Percentiles rank a stretch among this genome's conserved stretches.
Conservation (phyloP, 2,797 vertebrate species). For the Leptoclinus maculatus region DNA sequence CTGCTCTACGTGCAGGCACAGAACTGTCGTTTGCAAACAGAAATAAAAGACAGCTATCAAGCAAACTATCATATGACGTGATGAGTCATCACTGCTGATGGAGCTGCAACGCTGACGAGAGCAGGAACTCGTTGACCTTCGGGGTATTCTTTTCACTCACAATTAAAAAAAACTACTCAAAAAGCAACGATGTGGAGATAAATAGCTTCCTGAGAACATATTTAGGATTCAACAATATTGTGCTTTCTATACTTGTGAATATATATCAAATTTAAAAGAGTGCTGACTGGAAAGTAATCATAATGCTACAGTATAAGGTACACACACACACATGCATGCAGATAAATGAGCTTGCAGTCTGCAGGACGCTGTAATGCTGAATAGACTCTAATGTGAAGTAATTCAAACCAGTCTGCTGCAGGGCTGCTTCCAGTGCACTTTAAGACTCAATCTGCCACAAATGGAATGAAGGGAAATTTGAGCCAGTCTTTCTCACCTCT, state of each 20-base stretch:
- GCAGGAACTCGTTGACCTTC: slow-evolving; percentile 57
- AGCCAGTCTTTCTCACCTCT: slow-evolving; percentile 70
- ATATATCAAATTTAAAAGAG: slow-evolving; percentile 16
- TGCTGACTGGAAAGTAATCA: slow-evolving; percentile 58
- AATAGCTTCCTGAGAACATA: slow-evolving; percentile 4
- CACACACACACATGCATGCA: slow-evolving; percentile 18
- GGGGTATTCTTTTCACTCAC: slow-evolving; percentile 14
- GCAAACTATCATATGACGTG: slow-evolving; percentile 44
- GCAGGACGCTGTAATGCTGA: slow-evolving; percentile 64
- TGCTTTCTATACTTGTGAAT: slow-evolving; percentile 15
- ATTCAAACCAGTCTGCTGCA: slow-evolving; percentile 66
- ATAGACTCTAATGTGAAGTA: slow-evolving; percentile 75
- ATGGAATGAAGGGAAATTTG: slow-evolving; percentile 61
- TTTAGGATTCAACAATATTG: slow-evolving; percentile 21
- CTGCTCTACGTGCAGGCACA: slow-evolving; percentile 11
- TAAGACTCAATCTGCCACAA: slow-evolving; percentile 67
- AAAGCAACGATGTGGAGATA: slow-evolving; percentile 32
- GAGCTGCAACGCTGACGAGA: slow-evolving; percentile 25
- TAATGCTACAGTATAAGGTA: slow-evolving; percentile 5
- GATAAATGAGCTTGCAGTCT: slow-evolving; percentile 58
- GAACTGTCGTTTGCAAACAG: slow-evolving; percentile 18
- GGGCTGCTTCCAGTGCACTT: slow-evolving; percentile 68
- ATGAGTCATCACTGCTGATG: slow-evolving; percentile 60
- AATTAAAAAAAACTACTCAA: slow-evolving; percentile 12
- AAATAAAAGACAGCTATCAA: slow-evolving; percentile 49